Base-by-base conservation (phyloP, 1,140 invertebrate species). In the Papilio aristodemus region DNA sequence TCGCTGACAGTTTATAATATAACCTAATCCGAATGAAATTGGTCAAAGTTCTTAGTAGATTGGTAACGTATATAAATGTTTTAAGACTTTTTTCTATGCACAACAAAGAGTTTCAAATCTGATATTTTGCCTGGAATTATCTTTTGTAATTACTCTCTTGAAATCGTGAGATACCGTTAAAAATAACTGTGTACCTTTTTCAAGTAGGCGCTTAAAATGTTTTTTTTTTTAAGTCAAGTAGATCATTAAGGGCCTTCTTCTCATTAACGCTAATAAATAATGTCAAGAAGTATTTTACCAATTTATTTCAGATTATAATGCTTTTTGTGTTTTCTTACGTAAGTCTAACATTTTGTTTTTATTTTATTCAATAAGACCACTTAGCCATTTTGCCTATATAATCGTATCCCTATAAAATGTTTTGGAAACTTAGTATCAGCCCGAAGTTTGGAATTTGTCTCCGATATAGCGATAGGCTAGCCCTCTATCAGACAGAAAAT, bases 181-280 rank as follows among this genome's bases (percentile, higher is more conserved):
- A 58, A 58, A 32, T 22, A 58, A 37, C 59, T 62, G 59, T 62
- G 59, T 62, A 62, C 59, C 14, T 62, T 54, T 60, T 62, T 62
- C 59, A 36, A 58, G 57, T 58, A 36, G 36, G 10, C 59, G 17
- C 59, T 62, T 27, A 62, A 62, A 62, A 62, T 62, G 59, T 62
- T 62, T 62, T 62, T 32, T 62, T 62, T 62, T 62, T 32, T 37
- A 36, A 37, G 59, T 62, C 59, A 62, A 62, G 36, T 36, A 38
- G 59, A 22, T 37, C 59, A 62, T 62, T 62, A 62, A 62, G 59
- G 27, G 17, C 59, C 14, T 62, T 32, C 14, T 19, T 62, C 59
- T 62, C 36, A 62, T 62, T 62, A 37, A 62, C 59, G 27, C 59
- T 39, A 62, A 62, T 62, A 62, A 62, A 39, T 62, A 62, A 62